Evolutionary conservation across 2,888 invertebrate genomes (phyloP).

Genomic region (Glaucopsyche alexis): DNA sequence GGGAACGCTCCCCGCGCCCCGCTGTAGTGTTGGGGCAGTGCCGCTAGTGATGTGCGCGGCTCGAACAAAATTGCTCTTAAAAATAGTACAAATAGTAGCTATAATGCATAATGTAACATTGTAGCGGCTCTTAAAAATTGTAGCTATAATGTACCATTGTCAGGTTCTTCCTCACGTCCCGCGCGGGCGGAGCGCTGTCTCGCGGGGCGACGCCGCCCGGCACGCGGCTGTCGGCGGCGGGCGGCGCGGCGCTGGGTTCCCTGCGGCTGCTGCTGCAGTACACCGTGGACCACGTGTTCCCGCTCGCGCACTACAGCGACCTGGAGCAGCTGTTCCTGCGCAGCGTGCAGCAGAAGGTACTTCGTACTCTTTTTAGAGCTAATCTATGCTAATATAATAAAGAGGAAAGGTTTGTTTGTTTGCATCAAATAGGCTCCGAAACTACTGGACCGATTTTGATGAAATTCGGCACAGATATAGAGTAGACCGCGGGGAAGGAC

Average conservation of each 20-base stretch:
- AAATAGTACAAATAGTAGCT: too few relatives aligned
- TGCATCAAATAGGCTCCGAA: too few relatives aligned
- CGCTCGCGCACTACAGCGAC: slow-evolving; percentile 88
- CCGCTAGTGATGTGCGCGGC: too few relatives aligned
- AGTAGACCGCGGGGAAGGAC: too few relatives aligned
- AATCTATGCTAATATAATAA: too few relatives aligned
- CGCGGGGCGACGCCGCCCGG: slow-evolving; percentile 88
- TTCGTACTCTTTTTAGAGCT: background rate
- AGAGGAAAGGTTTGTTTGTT: too few relatives aligned
- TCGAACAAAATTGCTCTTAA: too few relatives aligned
- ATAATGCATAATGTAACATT: slow-evolving; percentile 29
- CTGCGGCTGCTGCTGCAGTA: slow-evolving; percentile 92
- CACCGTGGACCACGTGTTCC: slow-evolving; percentile 94
- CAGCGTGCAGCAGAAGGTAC: slow-evolving; percentile 84
- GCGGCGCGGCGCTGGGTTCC: slow-evolving; percentile 85
- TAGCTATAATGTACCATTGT: slow-evolving; percentile 18
- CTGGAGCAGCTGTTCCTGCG: slow-evolving; percentile 88
- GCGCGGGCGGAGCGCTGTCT: slow-evolving; percentile 81
- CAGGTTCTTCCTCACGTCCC: slow-evolving; percentile 84
- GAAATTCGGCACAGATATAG: too few relatives aligned
- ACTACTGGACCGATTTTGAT: too few relatives aligned
- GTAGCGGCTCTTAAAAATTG: too few relatives aligned
- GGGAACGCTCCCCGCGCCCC: too few relatives aligned
- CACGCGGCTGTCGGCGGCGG: slow-evolving; percentile 82
- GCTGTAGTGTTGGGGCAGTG: too few relatives aligned